These are phyloP conservation scores for Tyto alba DNA, from an alignment of 2,113 vertebrate genomes.

Conservation along the genomic window DNA sequence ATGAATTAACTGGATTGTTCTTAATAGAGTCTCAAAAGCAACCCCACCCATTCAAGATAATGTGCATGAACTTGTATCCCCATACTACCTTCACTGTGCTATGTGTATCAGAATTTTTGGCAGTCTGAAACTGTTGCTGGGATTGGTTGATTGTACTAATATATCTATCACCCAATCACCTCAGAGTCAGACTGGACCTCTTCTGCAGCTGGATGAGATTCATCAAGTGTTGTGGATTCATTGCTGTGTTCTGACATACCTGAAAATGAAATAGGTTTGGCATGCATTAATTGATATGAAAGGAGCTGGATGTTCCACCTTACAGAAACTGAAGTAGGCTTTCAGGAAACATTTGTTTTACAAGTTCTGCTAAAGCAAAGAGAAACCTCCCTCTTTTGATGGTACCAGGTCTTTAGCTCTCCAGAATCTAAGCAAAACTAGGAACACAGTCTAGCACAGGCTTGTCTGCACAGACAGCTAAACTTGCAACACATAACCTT, in stretches of 20 bases:
- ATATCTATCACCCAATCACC: slow-evolving; percentile 65
- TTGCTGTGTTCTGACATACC: slow-evolving; percentile 73
- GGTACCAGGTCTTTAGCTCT: background rate
- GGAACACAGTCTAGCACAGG: background rate
- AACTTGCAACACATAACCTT: background rate
- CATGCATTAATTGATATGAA: slow-evolving; percentile 48
- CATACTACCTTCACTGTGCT: background rate
- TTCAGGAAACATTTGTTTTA: background rate
- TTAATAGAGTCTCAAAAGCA: background rate
- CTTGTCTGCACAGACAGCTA: background rate
- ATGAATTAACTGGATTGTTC: background rate
- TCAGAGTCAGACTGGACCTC: slow-evolving; percentile 67
- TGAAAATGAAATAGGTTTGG: slow-evolving; percentile 73
- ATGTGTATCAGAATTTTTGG: background rate
- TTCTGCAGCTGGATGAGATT: slow-evolving; percentile 64
- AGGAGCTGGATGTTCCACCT: background rate
- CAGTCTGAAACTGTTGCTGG: slow-evolving; percentile 29
- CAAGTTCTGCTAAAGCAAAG: background rate
- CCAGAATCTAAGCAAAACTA: background rate
- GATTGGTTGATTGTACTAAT: slow-evolving; percentile 20
- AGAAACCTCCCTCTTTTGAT: background rate
- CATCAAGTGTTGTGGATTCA: slow-evolving; percentile 63
- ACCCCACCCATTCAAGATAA: background rate
- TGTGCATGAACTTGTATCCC: background rate
- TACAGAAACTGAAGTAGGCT: background rate